These are phyloP conservation scores for Bradypus variegatus DNA, from an alignment of 2,797 vertebrate species.

Conservation along the genomic window DNA sequence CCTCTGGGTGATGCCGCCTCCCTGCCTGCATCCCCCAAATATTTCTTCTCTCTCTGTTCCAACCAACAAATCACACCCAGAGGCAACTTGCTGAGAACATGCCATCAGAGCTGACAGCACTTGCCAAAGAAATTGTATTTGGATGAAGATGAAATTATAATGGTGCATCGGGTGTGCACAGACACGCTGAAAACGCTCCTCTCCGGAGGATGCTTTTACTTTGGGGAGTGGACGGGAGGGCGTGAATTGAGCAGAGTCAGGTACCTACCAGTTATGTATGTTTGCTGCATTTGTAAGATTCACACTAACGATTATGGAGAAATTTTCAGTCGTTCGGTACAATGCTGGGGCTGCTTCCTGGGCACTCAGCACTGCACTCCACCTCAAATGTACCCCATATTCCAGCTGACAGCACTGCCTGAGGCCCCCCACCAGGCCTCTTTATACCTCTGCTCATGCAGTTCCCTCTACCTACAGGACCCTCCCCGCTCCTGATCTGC, in stretches of 20 bases:
- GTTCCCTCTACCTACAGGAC: neutral
- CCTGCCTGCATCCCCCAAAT: neutral
- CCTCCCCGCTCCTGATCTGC: neutral
- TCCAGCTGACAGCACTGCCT: neutral
- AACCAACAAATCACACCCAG: conserved; percentile 20
- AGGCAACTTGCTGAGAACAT: neutral
- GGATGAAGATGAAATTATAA: conserved; percentile 12
- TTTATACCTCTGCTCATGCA: neutral
- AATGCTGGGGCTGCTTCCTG: neutral
- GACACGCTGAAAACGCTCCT: neutral
- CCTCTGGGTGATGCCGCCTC: neutral
- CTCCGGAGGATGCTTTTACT: neutral
- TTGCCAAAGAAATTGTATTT: conserved; percentile 28
- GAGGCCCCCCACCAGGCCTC: neutral
- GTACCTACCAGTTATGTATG: neutral
- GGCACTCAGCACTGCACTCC: neutral
- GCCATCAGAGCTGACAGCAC: neutral
- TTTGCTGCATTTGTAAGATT: neutral
- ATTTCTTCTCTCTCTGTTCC: neutral
- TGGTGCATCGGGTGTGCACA: neutral
- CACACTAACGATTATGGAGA: neutral
- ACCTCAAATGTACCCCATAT: accelerated
- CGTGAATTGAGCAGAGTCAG: neutral
- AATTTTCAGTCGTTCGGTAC: neutral
- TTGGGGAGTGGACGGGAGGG: no score